phyloP scores from a whole-genome alignment of 2,797 vertebrate species.

The Myoxocephalus aenaeus region DNA sequence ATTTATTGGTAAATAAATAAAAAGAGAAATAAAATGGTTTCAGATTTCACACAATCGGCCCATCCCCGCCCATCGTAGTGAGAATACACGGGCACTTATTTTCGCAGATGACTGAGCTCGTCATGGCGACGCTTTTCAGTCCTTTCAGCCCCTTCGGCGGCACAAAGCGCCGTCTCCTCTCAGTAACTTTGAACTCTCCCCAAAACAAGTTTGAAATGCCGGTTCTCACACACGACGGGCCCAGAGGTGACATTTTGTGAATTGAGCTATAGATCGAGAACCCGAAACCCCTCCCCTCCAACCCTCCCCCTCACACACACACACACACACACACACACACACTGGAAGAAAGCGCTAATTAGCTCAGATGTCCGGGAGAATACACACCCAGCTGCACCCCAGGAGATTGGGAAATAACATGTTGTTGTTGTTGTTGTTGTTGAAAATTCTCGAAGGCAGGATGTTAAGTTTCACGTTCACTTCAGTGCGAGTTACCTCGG shows the following conservation, averaged over 20 bases:
- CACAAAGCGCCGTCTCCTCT: slow-evolving; percentile 78
- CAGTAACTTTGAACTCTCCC: slow-evolving; percentile 82
- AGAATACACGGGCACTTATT: slow-evolving; percentile 78
- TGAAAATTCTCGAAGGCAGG: slow-evolving; percentile 10
- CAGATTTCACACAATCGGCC: neutral
- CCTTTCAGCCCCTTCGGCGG: slow-evolving; percentile 73
- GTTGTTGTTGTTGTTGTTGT: slow-evolving; percentile 41
- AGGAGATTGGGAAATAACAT: slow-evolving; percentile 53
- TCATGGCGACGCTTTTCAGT: slow-evolving; percentile 84
- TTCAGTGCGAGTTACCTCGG: slow-evolving; percentile 21
- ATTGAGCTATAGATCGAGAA: slow-evolving; percentile 66
- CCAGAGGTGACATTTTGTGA: slow-evolving; percentile 77
- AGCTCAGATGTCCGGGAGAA: slow-evolving; percentile 75
- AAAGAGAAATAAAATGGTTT: neutral
- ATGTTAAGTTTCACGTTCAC: slow-evolving; percentile 33
- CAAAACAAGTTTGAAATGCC: slow-evolving; percentile 75
- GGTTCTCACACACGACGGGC: slow-evolving; percentile 80
- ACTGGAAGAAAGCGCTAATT: slow-evolving; percentile 79
- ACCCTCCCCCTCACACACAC: neutral
- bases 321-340: neutral
- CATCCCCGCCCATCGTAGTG: slow-evolving; percentile 80
- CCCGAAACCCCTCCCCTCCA: neutral
- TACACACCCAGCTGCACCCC: slow-evolving; percentile 42
- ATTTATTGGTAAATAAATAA: neutral
- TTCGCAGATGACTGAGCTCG: slow-evolving; percentile 87